Evolutionary conservation across 2,888 invertebrate species (phyloP).

Genomic region (Salticus scenicus): DNA sequence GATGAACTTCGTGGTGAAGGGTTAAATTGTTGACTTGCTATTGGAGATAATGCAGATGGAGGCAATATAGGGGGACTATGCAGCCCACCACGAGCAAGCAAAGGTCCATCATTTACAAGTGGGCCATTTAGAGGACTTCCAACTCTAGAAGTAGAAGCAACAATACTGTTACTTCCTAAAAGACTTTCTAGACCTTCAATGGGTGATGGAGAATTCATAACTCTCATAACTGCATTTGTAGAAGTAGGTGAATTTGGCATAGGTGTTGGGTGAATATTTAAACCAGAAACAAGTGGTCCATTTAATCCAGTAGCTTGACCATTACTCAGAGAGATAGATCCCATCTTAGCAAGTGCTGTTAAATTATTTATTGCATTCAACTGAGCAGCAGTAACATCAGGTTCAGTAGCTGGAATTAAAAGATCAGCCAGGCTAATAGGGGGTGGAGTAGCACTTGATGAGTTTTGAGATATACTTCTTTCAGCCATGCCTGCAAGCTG

Average conservation of each 20-base stretch:
- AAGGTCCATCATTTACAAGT: constrained; percentile 50
- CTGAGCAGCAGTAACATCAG: constrained; percentile 66
- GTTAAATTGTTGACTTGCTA: constrained; percentile 73
- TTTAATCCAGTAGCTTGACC: constrained; percentile 74
- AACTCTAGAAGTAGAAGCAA: constrained; percentile 47
- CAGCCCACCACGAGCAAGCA: constrained; percentile 39
- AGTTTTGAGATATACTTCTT: constrained; percentile 62
- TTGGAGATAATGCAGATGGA: constrained; percentile 57
- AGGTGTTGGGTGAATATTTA: constrained; percentile 73
- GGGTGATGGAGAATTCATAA: constrained; percentile 64
- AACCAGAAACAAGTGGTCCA: constrained; percentile 74
- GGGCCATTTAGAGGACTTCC: constrained; percentile 65
- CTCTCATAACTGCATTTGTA: constrained; percentile 52
- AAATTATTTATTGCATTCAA: constrained; percentile 86
- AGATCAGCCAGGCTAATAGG: constrained; percentile 84
- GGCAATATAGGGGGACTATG: constrained; percentile 54
- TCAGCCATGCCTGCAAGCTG: constrained; percentile 87
- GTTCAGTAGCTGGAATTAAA: constrained; percentile 45
- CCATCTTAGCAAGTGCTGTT: constrained; percentile 91
- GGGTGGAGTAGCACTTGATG: constrained; percentile 76
- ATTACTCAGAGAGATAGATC: constrained; percentile 78
- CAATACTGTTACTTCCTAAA: constrained; percentile 38
- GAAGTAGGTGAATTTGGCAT: constrained; percentile 71
- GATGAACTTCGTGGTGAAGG: constrained; percentile 68
- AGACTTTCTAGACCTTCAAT: constrained; percentile 60